Base-by-base conservation (phyloP, 2,113 vertebrate genomes). In the Raja brachyura region DNA sequence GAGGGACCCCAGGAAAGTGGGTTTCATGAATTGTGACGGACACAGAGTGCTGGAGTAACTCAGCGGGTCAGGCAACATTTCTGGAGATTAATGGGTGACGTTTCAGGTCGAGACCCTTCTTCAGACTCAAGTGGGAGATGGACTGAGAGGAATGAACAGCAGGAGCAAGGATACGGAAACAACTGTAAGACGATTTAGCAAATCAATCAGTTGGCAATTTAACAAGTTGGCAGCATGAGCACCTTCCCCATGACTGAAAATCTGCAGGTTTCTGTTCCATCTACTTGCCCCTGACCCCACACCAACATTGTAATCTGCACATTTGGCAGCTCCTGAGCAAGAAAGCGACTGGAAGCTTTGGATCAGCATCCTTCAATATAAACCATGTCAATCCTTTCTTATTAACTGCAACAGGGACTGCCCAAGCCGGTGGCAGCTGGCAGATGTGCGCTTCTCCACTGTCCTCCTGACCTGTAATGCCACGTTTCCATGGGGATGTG, bases 391-490 rank as follows among this genome's bases (percentile, higher is more conserved):
- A 93, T 74, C 73, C 66, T n/a, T 76, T 73, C 56, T 93, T 70
- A 93, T 93, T 73, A 48, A 93, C n/a, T 31, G 76, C 54, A 93
- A n/a, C 76, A 76, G 33, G 48, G 56, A 76, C 92, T 54, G 74
- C 73, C 73, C 16, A 56, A 73, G 73, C 33, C 73, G 10, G 73
- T 78, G 59, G 73, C 93, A 93, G 73, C 75, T 93, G 73, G 83
- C 63, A 88, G 28, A 28, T 63, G 59, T 31, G n/a, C 28, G n/a
- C 63, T 31, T 88, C 83, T 88, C 83, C n/a, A 18, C 59, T 31
- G 59, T 88, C 83, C 59, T 88, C 59, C 83, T 88, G 83, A 88
- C 83, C 83, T 63, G 83, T 18, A 88, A 88, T 88, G 59, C 83
- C 28, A 63, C 3, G 83, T 88, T 63, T 63, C 83, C 83, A 33